Evolutionary conservation across 2,113 vertebrate genomes (phyloP), one percentile per base, ranked within the genome.

Genomic region (Plestiodon gilberti): DNA sequence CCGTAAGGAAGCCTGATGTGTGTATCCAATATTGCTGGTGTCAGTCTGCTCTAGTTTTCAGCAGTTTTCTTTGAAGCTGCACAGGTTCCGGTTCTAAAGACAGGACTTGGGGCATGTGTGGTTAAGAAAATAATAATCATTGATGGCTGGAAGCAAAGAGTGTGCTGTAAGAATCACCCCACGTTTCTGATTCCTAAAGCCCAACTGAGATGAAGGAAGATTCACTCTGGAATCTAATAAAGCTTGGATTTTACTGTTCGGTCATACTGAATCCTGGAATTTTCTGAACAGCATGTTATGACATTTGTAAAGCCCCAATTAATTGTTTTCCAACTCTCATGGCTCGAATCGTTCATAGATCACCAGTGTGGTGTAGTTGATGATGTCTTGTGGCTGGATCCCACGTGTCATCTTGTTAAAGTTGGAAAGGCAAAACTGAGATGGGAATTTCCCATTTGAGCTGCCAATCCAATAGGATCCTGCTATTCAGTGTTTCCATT

Each of bases 61-160:
- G 52, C 74, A 82, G 79, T 87, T 69, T 59, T 93, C 95, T 95
- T 96, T 95, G 93, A 96, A 95, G 88, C 89, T 91, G 18, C 62
- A 73, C 82, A 91, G 85, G 40, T 87, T 91, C 57, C 78, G 92
- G 88, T 89, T 92, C 81, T 92, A 76, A 35, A 85, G 20, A 0
- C 3, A 89, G 78, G 73, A 93, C 94, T 85, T 82, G 65, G 73
- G 61, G 75, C 74, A n/a, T 65, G 85, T 78, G 38, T 82, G 48
- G 75, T 91, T 92, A 91, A 91, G 59, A n/a, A 87, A 90, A 81
- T 76, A 74, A 90, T 33, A 35, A 40, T 17, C 84, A 82, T 87
- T 82, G 90, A 81, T 33, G 35, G 40, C 83, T 91, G 22, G 52
- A 92, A 93, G 93, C 43, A 84, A 87, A 88, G 65, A 86, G 76